Conservation (phyloP, 1,140 invertebrate genomes). For the Dendroctonus ponderosae region DNA sequence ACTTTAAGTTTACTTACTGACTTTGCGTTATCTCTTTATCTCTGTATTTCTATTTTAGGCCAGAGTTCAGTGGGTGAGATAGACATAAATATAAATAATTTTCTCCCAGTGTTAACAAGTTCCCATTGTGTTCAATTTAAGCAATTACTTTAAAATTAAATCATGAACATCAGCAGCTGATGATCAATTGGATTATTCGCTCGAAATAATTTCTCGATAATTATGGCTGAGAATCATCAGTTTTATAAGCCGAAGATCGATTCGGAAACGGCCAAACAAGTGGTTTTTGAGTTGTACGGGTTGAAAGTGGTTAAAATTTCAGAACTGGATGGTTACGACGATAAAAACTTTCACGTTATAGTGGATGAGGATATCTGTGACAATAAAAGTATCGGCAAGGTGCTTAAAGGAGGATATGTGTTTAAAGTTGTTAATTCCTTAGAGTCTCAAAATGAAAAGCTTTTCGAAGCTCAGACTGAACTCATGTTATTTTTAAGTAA, state of each 20-base stretch:
- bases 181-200: not conserved
- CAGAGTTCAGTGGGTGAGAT: too few species aligned
- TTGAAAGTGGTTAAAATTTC: constrained; percentile 62
- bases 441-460: constrained; percentile 66
- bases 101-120: too few species aligned
- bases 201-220: not conserved
- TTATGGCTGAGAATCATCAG: not conserved
- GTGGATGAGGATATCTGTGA: constrained; percentile 21
- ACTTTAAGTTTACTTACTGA: too few species aligned
- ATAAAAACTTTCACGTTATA: constrained; percentile 66
- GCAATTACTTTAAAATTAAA: not conserved
- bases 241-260: constrained; percentile 46
- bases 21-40: too few species aligned
- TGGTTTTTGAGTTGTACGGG: constrained; percentile 68
- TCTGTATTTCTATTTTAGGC: too few species aligned
- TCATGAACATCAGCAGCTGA: not conserved
- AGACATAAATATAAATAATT: too few species aligned
- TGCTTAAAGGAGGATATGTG: constrained; percentile 63
- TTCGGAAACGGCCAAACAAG: constrained; percentile 54
- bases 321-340: constrained; percentile 77
- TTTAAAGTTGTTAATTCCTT: constrained; percentile 79
- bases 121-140: not conserved
- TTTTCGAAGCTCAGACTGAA: constrained; percentile 71
- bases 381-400: constrained; percentile 34
- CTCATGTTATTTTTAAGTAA: constrained; percentile 65